Conservation (phyloP, 2,888 invertebrate genomes). For the Euplagia quadripunctaria region DNA sequence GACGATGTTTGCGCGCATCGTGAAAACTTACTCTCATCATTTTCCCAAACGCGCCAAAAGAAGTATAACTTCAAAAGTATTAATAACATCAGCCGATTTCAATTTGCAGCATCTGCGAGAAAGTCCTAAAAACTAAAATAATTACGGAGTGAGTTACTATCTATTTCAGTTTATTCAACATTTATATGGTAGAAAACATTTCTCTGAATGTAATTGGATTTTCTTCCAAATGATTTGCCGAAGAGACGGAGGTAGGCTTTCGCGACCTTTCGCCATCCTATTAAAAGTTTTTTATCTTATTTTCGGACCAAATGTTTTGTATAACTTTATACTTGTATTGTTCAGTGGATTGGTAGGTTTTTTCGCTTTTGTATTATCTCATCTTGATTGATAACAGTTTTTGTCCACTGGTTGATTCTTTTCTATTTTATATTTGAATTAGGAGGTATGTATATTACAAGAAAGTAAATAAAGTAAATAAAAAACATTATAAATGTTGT, state of each 20-base stretch:
- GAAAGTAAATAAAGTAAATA: too few relatives aligned
- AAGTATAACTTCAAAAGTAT: background rate
- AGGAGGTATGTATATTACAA: background rate
- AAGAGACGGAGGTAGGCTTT: constrained; percentile 18
- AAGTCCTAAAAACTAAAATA: background rate
- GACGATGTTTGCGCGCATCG: too few relatives aligned
- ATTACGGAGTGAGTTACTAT: background rate
- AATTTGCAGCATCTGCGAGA: background rate
- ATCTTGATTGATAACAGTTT: background rate
- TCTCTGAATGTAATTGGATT: constrained; percentile 37
- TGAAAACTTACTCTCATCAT: too few relatives aligned
- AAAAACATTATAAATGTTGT: too few relatives aligned
- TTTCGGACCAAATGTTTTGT: constrained; percentile 28
- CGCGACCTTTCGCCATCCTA: constrained; percentile 29
- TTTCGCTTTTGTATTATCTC: background rate
- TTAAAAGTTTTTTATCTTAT: constrained; percentile 42
- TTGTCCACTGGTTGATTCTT: background rate
- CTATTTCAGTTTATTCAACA: background rate
- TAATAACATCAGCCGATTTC: background rate
- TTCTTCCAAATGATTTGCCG: constrained; percentile 35
- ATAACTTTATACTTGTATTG: constrained; percentile 13
- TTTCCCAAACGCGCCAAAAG: too few relatives aligned
- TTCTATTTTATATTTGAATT: background rate
- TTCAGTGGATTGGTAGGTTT: constrained; percentile 3
- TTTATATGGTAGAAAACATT: constrained; percentile 8